Percentiles rank a stretch among this genome's conserved stretches.
Evolutionary conservation across 2,113 vertebrate species (phyloP).

Genomic region (Paraplagusia blochii): DNA sequence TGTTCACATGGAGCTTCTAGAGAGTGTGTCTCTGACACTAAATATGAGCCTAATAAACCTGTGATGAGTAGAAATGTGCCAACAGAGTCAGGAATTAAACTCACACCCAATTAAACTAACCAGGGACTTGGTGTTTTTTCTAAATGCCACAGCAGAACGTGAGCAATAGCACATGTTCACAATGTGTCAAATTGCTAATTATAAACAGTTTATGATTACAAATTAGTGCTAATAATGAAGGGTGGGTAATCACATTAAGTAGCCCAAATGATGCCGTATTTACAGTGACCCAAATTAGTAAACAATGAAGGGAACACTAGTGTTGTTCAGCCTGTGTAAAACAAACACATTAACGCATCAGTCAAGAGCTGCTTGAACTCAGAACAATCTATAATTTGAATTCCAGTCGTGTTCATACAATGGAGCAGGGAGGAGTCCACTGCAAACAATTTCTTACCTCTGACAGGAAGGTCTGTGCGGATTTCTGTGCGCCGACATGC

Average conservation of each 20-base stretch:
- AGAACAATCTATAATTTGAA: constrained; percentile 41
- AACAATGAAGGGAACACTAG: constrained; percentile 26
- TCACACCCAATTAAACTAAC: constrained; percentile 20
- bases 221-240: constrained; percentile 48
- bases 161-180: constrained; percentile 23
- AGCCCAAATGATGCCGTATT: constrained; percentile 31
- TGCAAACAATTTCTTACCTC: constrained; percentile 79
- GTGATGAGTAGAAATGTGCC: constrained; percentile 23
- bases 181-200: constrained; percentile 47
- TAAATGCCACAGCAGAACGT: constrained; percentile 30
- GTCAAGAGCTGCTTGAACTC: constrained; percentile 41
- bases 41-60: constrained; percentile 38
- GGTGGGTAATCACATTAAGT: constrained; percentile 45
- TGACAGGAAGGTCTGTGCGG: constrained; percentile 90
- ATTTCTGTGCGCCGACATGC: constrained; percentile 89
- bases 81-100: constrained; percentile 28
- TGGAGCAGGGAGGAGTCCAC: constrained; percentile 43
- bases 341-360: constrained; percentile 1
- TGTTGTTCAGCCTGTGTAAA: constrained; percentile 17
- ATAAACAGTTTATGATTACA: constrained; percentile 45
- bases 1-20: too few relatives aligned
- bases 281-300: constrained; percentile 42
- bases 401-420: constrained; percentile 53
- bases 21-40: constrained; percentile 34
- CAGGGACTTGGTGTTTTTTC: not conserved